Conservation (phyloP, 2,797 vertebrate species). For the Crenichthys baileyi region DNA sequence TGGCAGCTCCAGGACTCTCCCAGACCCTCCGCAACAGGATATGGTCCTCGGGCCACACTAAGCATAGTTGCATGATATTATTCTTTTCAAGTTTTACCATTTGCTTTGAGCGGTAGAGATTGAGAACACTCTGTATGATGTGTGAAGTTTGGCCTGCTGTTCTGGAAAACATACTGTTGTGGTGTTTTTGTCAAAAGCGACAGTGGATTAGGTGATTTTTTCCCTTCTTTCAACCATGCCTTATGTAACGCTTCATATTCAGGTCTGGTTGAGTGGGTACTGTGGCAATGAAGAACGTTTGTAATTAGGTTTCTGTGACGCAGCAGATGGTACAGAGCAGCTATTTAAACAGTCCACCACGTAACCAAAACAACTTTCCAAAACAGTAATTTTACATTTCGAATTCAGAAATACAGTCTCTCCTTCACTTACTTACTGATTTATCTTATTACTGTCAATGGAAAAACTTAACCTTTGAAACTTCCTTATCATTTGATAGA, state of each 20-base stretch:
- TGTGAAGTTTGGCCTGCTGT: conserved; percentile 31
- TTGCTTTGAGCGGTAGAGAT: conserved; percentile 50
- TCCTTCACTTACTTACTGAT: background rate
- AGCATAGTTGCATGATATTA: conserved; percentile 58
- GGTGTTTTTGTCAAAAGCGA: conserved; percentile 56
- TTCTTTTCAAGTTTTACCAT: conserved; percentile 59
- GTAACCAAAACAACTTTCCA: conserved; percentile 36
- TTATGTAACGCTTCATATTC: conserved; percentile 69
- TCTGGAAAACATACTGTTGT: conserved; percentile 69
- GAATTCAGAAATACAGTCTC: background rate
- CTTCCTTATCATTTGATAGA: background rate
- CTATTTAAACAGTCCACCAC: conserved; percentile 42
- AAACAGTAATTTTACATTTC: conserved; percentile 34
- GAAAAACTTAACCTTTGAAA: background rate
- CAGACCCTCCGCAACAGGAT: conserved; percentile 78
- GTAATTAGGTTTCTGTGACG: conserved; percentile 71
- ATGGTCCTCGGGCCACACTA: conserved; percentile 61
- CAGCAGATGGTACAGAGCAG: conserved; percentile 50
- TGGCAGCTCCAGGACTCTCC: conserved; percentile 64
- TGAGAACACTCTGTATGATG: conserved; percentile 37
- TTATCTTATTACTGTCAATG: background rate
- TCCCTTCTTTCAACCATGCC: conserved; percentile 44
- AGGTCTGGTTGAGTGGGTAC: conserved; percentile 52
- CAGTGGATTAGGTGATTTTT: conserved; percentile 55
- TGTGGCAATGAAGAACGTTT: conserved; percentile 63